These are phyloP conservation scores for Horisme vitalbata DNA, from an alignment of 2,888 invertebrate genomes.

Conservation along the genomic window DNA sequence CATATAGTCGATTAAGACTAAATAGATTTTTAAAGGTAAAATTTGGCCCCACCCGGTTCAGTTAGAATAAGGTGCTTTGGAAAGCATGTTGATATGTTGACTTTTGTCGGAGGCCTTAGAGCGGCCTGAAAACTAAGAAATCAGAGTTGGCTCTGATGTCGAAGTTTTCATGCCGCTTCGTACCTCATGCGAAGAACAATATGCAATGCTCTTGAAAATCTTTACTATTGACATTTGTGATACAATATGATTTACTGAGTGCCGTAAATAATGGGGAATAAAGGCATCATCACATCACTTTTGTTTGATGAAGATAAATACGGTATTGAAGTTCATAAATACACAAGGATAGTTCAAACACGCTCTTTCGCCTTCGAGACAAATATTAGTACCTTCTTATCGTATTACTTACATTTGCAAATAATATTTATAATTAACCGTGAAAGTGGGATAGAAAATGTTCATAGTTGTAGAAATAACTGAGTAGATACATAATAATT, in stretches of 20 bases:
- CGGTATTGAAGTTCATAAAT: constrained; percentile 41
- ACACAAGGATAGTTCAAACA: constrained; percentile 42
- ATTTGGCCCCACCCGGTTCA: no score
- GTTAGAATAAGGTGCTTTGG: no score
- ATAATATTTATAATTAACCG: constrained; percentile 16
- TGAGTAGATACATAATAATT: no score
- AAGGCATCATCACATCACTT: no score
- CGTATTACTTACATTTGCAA: not conserved
- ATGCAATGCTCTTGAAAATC: not conserved
- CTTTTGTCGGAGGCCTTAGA: no score
- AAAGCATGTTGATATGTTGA: no score
- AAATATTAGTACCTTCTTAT: constrained; percentile 1
- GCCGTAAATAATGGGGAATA: constrained; percentile 41
- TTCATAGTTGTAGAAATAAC: not conserved
- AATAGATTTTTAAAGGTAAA: no score
- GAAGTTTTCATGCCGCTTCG: no score
- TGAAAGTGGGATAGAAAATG: constrained; percentile 20
- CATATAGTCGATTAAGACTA: no score
- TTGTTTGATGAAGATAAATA: constrained; percentile 42
- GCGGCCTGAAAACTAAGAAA: no score
- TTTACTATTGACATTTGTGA: constrained; percentile 28
- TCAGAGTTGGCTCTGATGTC: no score
- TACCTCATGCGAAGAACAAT: no score
- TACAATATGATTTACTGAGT: constrained; percentile 30
- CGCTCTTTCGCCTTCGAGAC: constrained; percentile 38